phyloP scores from a whole-genome alignment of 2,797 vertebrate species.

The Urocyon cinereoargenteus region DNA sequence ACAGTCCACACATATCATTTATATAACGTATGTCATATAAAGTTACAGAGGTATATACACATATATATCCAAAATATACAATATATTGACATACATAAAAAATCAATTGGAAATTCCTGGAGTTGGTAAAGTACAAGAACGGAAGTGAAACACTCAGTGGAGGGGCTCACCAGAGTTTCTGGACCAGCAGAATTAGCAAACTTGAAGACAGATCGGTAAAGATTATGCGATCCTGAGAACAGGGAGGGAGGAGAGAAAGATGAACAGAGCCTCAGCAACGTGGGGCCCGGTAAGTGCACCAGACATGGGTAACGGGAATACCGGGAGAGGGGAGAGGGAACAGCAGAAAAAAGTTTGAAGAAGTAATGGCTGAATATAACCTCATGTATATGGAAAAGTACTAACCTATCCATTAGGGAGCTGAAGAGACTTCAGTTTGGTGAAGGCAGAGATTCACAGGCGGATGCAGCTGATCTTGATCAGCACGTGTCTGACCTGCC shows the following conservation, averaged over 20 bases:
- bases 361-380: background rate
- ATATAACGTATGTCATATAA: background rate
- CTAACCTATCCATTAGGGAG: background rate
- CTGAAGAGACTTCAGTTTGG: background rate
- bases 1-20: no score
- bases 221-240: background rate
- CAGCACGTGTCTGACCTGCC: no score
- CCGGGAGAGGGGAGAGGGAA: background rate
- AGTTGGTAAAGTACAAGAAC: background rate
- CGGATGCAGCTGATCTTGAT: no score
- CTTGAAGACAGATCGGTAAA: background rate
- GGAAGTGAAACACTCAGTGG: background rate
- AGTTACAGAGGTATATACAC: background rate
- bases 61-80: background rate
- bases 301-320: background rate
- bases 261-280: background rate
- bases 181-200: background rate
- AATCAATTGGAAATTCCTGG: background rate
- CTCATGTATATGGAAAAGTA: background rate
- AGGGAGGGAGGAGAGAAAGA: background rate
- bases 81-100: background rate
- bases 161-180: background rate
- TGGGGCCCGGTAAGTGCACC: no score
- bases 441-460: background rate
- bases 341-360: background rate